These are phyloP conservation scores for Sarcophaga caerulescens DNA, from an alignment of 2,888 invertebrate species.

Conservation along the genomic window DNA sequence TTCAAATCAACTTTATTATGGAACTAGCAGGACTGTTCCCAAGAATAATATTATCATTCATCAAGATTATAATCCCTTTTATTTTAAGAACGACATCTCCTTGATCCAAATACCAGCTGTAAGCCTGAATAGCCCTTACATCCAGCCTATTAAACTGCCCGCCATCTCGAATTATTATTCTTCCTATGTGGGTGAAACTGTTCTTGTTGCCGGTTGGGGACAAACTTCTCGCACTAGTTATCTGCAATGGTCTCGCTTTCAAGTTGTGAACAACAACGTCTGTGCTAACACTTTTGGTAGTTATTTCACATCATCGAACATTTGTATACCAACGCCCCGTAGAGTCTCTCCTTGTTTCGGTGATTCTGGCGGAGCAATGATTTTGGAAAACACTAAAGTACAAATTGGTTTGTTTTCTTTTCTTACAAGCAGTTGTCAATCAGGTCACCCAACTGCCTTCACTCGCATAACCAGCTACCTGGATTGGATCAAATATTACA, in stretches of 20 bases:
- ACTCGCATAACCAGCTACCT: constrained; percentile 73
- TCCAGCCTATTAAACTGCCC: constrained; percentile 71
- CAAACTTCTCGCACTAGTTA: constrained; percentile 71
- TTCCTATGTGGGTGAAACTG: constrained; percentile 75
- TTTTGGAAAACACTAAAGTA: constrained; percentile 75
- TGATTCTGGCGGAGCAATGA: constrained; percentile 78
- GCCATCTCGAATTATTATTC: constrained; percentile 69
- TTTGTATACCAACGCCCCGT: constrained; percentile 79
- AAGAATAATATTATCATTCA: constrained; percentile 77
- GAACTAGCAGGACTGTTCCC: constrained; percentile 70
- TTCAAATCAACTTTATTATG: constrained; percentile 71
- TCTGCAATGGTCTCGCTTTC: constrained; percentile 70
- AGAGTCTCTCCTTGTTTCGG: constrained; percentile 79
- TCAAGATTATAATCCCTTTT: constrained; percentile 72
- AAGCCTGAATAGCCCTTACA: constrained; percentile 27
- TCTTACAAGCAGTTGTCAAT: constrained; percentile 66
- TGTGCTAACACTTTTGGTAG: constrained; percentile 74
- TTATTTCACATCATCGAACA: constrained; percentile 66
- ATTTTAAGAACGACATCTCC: constrained; percentile 75
- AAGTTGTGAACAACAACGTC: constrained; percentile 74
- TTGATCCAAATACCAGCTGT: constrained; percentile 73
- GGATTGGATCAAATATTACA: constrained; percentile 73
- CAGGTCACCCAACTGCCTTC: constrained; percentile 73
- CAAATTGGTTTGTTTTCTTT: constrained; percentile 69
- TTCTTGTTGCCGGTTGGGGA: constrained; percentile 82